A percentile compares a stretch with the other conserved stretches of the same genome.
These are phyloP conservation scores for Eristalinus sepulchralis DNA, from an alignment of 2,888 invertebrate species.

Conservation along the genomic window DNA sequence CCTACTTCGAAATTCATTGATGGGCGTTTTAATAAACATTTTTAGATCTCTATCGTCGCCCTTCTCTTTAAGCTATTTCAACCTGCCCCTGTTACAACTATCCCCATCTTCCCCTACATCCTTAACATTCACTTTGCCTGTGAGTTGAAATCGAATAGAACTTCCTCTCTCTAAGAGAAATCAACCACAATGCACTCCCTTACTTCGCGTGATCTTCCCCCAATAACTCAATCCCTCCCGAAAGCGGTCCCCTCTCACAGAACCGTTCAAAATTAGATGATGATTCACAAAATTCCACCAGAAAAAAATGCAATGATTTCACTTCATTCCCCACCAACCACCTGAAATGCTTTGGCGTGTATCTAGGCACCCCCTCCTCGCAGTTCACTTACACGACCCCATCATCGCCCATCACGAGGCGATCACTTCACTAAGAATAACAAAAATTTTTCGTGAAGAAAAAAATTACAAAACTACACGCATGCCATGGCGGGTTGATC, in stretches of 20 bases:
- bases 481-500: background rate
- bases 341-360: background rate
- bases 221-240: background rate
- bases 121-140: too few species aligned
- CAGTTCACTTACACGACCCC: background rate
- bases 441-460: background rate
- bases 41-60: too few species aligned
- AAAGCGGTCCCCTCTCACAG: background rate
- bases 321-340: background rate
- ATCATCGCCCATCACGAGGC: background rate
- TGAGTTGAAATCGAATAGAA: background rate
- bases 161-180: too few species aligned
- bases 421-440: background rate
- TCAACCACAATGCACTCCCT: background rate
- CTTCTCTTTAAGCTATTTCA: too few species aligned
- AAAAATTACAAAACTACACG: background rate
- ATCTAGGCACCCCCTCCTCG: background rate
- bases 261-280: background rate
- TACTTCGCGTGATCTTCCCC: background rate
- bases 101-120: too few species aligned
- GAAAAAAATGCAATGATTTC: background rate
- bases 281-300: background rate
- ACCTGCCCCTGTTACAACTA: too few species aligned
- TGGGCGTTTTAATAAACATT: too few species aligned
- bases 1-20: too few species aligned